These are phyloP conservation scores for Macrotis lagotis DNA, from an alignment of 2,113 vertebrate genomes.

Conservation along the genomic window DNA sequence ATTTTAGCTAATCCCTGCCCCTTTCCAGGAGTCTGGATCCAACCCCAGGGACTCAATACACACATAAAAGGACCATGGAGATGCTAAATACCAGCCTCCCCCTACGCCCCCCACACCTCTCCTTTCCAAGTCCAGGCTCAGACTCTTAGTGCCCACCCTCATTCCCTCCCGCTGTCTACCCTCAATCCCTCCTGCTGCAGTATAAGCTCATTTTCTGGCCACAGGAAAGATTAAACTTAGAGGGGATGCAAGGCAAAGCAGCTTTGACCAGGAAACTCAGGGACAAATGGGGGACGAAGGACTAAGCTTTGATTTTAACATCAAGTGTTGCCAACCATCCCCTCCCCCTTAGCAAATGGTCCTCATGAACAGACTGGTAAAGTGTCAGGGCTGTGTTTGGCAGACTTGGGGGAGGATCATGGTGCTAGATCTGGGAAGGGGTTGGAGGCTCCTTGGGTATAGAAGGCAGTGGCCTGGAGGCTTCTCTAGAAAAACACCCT, in stretches of 20 bases:
- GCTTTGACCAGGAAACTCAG: background rate
- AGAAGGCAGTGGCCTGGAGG: background rate
- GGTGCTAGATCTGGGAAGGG: background rate
- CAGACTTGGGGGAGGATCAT: background rate
- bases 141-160: background rate
- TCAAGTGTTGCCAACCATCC: background rate
- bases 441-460: background rate
- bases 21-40: background rate
- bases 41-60: background rate
- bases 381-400: background rate
- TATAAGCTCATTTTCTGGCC: background rate
- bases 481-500: background rate
- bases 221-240: background rate
- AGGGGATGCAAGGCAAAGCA: background rate
- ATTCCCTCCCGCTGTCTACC: background rate
- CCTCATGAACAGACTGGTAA: background rate
- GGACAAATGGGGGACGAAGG: background rate
- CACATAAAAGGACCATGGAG: background rate
- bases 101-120: too few relatives aligned
- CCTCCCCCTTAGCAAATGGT: background rate
- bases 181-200: background rate
- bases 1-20: background rate
- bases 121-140: background rate
- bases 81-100: background rate
- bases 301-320: background rate